These are phyloP conservation scores for Symphodus melops DNA, from an alignment of 2,113 vertebrate genomes.

Conservation along the genomic window DNA sequence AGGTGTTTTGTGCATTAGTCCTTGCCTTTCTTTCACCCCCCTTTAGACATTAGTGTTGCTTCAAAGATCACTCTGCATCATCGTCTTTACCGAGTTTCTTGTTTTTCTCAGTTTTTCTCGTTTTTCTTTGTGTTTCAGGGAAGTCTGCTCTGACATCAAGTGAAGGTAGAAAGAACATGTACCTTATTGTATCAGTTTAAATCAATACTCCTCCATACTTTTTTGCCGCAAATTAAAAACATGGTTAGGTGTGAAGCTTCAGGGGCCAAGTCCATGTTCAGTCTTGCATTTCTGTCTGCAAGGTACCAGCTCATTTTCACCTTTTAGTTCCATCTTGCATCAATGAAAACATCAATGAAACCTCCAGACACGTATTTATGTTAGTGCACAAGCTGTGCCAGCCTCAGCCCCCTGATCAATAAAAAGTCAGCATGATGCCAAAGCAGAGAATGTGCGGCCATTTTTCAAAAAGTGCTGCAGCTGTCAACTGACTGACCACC, in stretches of 20 bases:
- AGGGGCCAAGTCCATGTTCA: neutral
- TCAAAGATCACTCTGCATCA: constrained; percentile 9
- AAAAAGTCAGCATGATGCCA: constrained; percentile 33
- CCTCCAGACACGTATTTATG: constrained; percentile 36
- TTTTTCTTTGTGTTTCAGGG: constrained; percentile 53
- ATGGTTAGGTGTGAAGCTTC: neutral
- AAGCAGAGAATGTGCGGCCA: constrained; percentile 9
- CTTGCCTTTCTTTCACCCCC: constrained; percentile 13
- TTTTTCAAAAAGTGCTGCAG: constrained; percentile 47
- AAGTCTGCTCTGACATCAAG: constrained; percentile 33
- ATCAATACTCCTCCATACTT: neutral
- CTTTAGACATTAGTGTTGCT: constrained; percentile 12
- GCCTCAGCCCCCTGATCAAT: constrained; percentile 45
- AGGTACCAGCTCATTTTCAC: constrained; percentile 3
- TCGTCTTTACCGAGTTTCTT: neutral
- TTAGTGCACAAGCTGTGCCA: neutral
- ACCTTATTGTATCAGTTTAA: neutral
- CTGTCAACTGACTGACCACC: constrained; percentile 27
- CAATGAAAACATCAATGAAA: constrained; percentile 31
- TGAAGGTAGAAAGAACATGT: constrained; percentile 57
- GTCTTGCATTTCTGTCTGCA: neutral
- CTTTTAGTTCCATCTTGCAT: constrained; percentile 20
- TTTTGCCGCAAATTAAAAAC: neutral
- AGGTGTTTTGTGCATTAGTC: constrained; percentile 18
- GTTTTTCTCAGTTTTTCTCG: neutral